Evolutionary conservation across 2,888 invertebrate species (phyloP), one percentile per base, ranked within the genome.

Genomic region (Malthinus flaveolus): DNA sequence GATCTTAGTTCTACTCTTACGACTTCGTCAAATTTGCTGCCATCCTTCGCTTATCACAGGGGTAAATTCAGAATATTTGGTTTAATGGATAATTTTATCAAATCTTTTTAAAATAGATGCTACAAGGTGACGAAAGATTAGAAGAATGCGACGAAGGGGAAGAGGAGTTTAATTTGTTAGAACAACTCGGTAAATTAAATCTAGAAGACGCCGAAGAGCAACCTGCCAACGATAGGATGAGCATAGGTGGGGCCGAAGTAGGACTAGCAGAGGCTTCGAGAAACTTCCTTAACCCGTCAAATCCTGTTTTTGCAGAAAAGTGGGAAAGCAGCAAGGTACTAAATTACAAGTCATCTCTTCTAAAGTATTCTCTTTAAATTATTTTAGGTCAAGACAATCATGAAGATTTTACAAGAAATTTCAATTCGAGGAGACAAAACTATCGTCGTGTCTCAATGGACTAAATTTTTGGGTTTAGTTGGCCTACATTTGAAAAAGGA

Each of bases 361-460:
- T 23, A 3, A 5, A 23, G 23, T 23, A 23, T 42, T 42, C 1
- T 9, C 8, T 42, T 42, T 42, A n/a, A 7, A 15, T 12, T 57
- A 45, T 66, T 69, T 32, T 60, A 81, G 82, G 83, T 89, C 65
- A 71, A 75, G n/a, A 82, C 82, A 2, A 82, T 88, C 7, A 75
- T 89, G 66, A 75, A 84, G 8, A 82, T 83, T 3, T 71, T 89
- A 0, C 71, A 82, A 55, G 77, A 81, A 12, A 81, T 88, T 0
- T 71, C 86, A 8, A 53, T 58, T 0, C 78, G 78, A 1, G 80
- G 78, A 0, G 90, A 94, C 63, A 93, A 93, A 75, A 85, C 87
- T 0, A 86, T 94, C 5, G 84, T 98, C 4, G 94, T 98, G 0
- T 97, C 96, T 0, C 97, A 97, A 73, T 98, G 97, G 97, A 90